Evolutionary conservation across 2,888 invertebrate species (phyloP), one percentile per base, ranked within the genome.

Genomic region (Aphelenchoides bicaudatus): DNA sequence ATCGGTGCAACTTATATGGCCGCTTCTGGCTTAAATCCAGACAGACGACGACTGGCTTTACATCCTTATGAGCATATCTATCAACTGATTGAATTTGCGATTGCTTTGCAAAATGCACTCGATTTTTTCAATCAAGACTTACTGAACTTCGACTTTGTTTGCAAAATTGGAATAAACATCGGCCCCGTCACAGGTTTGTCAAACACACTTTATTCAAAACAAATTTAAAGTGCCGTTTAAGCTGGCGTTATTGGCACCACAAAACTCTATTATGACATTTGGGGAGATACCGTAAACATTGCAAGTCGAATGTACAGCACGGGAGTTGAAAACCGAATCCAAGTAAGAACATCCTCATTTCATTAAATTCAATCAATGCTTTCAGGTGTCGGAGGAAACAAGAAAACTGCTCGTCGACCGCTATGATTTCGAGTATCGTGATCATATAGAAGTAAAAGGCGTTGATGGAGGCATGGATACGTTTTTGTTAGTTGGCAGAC

Each of bases 261-360:
- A 1, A 96, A 94, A 79, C 83, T 96, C 61, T 90, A 91, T 80
- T 96, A 93, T 75, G 94, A 94, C 80, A 94, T 94, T 72, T 96
- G 94, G 94, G 94, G 94, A 0, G 94, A 96, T 80, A 91, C 94
- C 0, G 94, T 96, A 37, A 96, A 96, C 80, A 91, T 94, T 58
- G 91, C 94, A 0, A 90, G 90, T 5, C 84, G 94, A 54, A 96
- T 96, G 96, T 94, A 96, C 80, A 90, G 91, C 0, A 94, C 93
- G 0, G 94, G 94, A 0, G 86, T 92, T 8, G 85, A 87, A 2
- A 88, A 90, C 59, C 83, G 87, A 49, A 88, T 92, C 67, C 83
- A 83, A 71, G 82, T 82, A 30, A 47, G 54, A 38, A 10, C 37
- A 29, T 6, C 43, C 10, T 43, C 19, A n/a, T n/a, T 43, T n/a